Evolutionary conservation across 2,113 vertebrate species (phyloP).

Genomic region (Bos indicus): DNA sequence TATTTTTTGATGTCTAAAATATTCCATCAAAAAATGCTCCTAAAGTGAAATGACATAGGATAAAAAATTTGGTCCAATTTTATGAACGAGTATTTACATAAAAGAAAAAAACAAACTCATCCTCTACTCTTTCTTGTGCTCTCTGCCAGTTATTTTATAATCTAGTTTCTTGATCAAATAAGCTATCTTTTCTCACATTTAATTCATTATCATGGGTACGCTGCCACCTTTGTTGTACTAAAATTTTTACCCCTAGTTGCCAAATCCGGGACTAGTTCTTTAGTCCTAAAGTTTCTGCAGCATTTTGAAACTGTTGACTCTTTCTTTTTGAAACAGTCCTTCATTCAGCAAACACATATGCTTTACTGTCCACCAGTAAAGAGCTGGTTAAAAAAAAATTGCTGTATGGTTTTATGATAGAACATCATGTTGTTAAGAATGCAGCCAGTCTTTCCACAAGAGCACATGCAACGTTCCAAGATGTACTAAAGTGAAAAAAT

Average conservation of each 20-base stretch:
- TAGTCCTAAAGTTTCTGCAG: background rate
- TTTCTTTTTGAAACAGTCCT: background rate
- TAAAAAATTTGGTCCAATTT: background rate
- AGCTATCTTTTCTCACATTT: background rate
- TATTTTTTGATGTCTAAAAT: conserved; percentile 12
- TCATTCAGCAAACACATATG: background rate
- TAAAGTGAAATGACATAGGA: background rate
- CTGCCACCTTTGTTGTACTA: background rate
- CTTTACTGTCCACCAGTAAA: background rate
- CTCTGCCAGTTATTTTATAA: background rate
- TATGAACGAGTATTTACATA: background rate
- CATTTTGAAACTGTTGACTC: background rate
- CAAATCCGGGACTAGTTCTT: background rate
- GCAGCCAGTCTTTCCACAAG: background rate
- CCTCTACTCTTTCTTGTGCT: background rate
- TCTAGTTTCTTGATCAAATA: background rate
- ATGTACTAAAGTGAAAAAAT: background rate
- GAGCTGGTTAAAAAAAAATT: background rate
- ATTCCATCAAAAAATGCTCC: background rate
- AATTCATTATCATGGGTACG: background rate
- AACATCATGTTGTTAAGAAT: background rate
- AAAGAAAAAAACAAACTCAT: background rate
- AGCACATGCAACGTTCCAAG: background rate
- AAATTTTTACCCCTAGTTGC: background rate
- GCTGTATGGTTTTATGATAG: background rate